Percentiles rank a stretch among this genome's conserved stretches.
phyloP scores from a whole-genome alignment of 2,888 invertebrate species.

The Deroplatys truncata region DNA sequence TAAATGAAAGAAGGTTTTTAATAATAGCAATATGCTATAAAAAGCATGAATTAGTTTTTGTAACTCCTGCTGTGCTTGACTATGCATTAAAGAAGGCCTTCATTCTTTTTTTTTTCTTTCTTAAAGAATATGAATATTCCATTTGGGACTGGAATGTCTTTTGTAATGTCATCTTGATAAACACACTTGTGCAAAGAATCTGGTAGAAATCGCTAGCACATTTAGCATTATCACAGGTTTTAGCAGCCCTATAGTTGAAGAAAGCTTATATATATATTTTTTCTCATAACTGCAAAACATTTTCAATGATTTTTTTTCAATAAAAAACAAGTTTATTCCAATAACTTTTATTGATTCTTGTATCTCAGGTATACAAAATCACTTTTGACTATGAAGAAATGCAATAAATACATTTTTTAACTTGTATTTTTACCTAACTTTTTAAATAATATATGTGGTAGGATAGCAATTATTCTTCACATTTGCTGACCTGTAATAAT shows the following conservation, averaged over 20 bases:
- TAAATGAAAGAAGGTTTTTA: neutral
- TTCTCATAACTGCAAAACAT: neutral
- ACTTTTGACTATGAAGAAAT: neutral
- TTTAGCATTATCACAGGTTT: neutral
- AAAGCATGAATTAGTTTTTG: neutral
- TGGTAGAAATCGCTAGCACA: neutral
- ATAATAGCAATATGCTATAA: neutral
- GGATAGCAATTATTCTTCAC: neutral
- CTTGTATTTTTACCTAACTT: neutral
- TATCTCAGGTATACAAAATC: neutral
- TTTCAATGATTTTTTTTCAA: neutral
- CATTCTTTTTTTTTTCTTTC: neutral
- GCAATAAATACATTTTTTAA: neutral
- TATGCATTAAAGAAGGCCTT: neutral
- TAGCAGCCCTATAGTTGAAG: neutral
- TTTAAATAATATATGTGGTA: neutral
- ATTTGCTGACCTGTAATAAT: neutral
- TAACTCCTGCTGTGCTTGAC: neutral
- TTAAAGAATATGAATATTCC: neutral
- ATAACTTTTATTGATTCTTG: neutral
- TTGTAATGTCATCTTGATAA: neutral
- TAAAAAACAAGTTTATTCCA: too few species aligned
- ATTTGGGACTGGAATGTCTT: constrained; percentile 20
- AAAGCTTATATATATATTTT: neutral
- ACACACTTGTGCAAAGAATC: constrained; percentile 1